Conservation (phyloP, 2,888 invertebrate genomes). For the Zygaena filipendulae region DNA sequence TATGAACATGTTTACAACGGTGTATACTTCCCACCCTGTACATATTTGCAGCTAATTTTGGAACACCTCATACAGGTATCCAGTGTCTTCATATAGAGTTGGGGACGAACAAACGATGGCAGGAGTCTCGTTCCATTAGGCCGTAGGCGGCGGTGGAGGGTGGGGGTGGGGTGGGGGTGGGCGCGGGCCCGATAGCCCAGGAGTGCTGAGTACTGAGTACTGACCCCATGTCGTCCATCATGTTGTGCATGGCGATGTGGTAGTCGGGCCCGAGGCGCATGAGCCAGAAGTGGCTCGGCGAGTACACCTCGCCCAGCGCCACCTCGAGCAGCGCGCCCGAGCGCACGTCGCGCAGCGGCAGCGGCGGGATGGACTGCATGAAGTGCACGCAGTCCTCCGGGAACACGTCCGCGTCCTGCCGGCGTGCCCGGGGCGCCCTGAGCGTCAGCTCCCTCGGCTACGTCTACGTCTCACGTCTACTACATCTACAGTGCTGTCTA, state of each 20-base stretch:
- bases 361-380: conserved; percentile 35
- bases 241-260: conserved; percentile 39
- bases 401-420: conserved; percentile 49
- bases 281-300: conserved; percentile 69
- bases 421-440: not conserved
- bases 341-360: conserved; percentile 20
- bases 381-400: conserved; percentile 50
- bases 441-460: not conserved
- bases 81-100: too few relatives aligned
- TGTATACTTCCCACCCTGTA: too few relatives aligned
- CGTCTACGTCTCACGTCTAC: too few relatives aligned
- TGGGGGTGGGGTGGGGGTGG: not conserved
- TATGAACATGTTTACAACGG: too few relatives aligned
- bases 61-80: too few relatives aligned
- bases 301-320: conserved; percentile 62
- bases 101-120: too few relatives aligned
- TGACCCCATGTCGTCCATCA: conserved; percentile 66
- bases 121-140: not conserved
- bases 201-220: too few relatives aligned
- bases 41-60: too few relatives aligned
- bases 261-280: conserved; percentile 37
- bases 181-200: not conserved
- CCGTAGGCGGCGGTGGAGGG: not conserved
- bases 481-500: too few relatives aligned
- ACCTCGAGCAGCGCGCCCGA: conserved; percentile 43